phyloP scores from a whole-genome alignment of 2,113 vertebrate species.

The Junco hyemalis region DNA sequence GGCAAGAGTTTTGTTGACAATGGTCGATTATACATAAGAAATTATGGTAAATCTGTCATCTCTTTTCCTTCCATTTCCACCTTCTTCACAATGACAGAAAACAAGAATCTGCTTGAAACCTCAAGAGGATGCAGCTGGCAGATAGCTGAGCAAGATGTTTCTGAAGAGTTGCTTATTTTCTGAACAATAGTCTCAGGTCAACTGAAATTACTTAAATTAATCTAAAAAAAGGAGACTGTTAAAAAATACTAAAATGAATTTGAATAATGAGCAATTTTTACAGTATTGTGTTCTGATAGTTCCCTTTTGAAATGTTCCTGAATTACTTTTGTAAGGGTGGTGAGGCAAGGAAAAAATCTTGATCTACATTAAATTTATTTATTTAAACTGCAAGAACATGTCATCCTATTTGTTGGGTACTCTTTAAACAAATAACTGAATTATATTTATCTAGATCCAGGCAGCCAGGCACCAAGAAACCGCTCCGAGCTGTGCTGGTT shows the following conservation, averaged over 20 bases:
- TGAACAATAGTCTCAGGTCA: constrained; percentile 22
- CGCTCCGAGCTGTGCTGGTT: not conserved
- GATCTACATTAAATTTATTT: not conserved
- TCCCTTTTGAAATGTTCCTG: not conserved
- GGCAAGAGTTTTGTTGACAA: not conserved
- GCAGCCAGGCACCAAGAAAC: not conserved
- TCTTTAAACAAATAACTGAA: not conserved
- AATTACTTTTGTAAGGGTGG: not conserved
- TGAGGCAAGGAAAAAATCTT: not conserved
- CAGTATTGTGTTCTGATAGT: not conserved
- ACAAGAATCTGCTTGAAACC: not conserved
- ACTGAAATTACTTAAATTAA: not conserved
- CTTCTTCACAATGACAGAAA: constrained; percentile 8
- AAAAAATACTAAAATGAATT: not conserved
- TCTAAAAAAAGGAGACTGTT: not conserved
- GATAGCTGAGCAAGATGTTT: constrained; percentile 13
- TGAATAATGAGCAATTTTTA: not conserved
- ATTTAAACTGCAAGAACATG: not conserved
- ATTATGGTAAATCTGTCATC: not conserved
- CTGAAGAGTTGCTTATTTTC: not conserved
- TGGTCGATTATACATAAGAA: not conserved
- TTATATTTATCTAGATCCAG: not conserved
- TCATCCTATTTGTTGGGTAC: not conserved
- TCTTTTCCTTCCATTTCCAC: not conserved
- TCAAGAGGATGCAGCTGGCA: constrained; percentile 28